A percentile compares a stretch with the other conserved stretches of the same genome.
Conservation (phyloP, 2,888 invertebrate species). For the Eumerus sabulonum region DNA sequence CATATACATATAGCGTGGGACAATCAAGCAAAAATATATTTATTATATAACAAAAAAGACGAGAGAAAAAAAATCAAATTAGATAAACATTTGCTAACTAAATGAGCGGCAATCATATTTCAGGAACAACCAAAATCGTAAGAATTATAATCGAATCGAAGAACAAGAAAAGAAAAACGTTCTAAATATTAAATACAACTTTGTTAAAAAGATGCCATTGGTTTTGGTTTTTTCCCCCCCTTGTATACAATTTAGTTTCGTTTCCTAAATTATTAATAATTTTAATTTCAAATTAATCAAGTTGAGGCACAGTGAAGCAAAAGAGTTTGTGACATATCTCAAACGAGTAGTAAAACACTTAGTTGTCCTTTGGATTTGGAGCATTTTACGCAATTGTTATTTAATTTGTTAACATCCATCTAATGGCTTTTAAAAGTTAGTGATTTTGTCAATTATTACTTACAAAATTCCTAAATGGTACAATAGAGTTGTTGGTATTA, state of each 20-base stretch:
- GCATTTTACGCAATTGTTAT: slow-evolving; percentile 27
- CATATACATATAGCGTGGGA: too few relatives aligned
- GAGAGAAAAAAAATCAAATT: too few relatives aligned
- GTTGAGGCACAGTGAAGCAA: slow-evolving; percentile 25
- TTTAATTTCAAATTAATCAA: too few relatives aligned
- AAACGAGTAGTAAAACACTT: slow-evolving; percentile 38
- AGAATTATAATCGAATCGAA: slow-evolving; percentile 19
- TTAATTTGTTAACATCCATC: slow-evolving; percentile 16
- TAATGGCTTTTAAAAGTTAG: slow-evolving; percentile 50
- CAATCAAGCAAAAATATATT: slow-evolving; percentile 37
- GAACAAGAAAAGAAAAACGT: slow-evolving; percentile 27
- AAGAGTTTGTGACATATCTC: slow-evolving; percentile 16
- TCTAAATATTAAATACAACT: slow-evolving; percentile 76
- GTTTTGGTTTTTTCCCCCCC: slow-evolving; percentile 71
- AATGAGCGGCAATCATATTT: too few relatives aligned
- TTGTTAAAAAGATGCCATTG: slow-evolving; percentile 75
- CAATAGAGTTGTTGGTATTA: neutral
- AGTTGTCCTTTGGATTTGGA: slow-evolving; percentile 45
- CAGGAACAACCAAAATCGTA: slow-evolving; percentile 50
- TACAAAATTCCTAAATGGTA: neutral
- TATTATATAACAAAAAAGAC: slow-evolving; percentile 14
- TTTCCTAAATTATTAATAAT: slow-evolving; percentile 53
- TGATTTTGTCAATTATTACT: slow-evolving; percentile 41
- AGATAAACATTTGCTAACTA: slow-evolving; percentile 22
- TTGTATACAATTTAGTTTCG: slow-evolving; percentile 51